Evolutionary conservation across 2,113 vertebrate species (phyloP).

Genomic region (Columbina picui): DNA sequence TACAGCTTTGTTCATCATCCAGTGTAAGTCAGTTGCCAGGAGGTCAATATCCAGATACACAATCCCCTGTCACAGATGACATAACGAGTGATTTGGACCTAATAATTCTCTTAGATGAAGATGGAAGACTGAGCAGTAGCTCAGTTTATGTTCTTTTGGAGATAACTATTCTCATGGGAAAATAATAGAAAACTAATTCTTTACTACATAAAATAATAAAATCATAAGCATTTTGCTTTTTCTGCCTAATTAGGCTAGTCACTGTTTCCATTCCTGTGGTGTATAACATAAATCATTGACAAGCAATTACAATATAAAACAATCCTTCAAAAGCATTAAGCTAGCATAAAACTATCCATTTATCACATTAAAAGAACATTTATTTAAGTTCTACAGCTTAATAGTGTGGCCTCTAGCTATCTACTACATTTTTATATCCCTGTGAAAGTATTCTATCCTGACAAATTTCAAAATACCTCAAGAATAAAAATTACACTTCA

Average conservation of each 20-base stretch:
- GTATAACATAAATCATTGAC: constrained; percentile 5
- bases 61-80: background rate
- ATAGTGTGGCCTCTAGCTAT: background rate
- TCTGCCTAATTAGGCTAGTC: background rate
- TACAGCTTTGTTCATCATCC: background rate
- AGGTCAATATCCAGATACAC: background rate
- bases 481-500: background rate
- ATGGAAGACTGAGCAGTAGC: background rate
- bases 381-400: background rate
- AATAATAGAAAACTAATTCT: background rate
- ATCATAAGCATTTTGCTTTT: background rate
- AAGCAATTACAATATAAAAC: background rate
- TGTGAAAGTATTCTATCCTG: background rate
- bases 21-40: background rate
- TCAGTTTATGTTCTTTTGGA: background rate
- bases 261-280: background rate
- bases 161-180: background rate
- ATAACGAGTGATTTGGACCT: background rate
- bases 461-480: background rate
- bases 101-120: background rate
- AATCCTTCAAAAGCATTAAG: constrained; percentile 14
- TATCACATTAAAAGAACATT: constrained; percentile 25
- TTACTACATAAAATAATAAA: constrained; percentile 8
- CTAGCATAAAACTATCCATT: constrained; percentile 6
- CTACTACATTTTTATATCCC: background rate